Base-by-base conservation (phyloP, 2,888 invertebrate species). In the Cerastoderma edule region DNA sequence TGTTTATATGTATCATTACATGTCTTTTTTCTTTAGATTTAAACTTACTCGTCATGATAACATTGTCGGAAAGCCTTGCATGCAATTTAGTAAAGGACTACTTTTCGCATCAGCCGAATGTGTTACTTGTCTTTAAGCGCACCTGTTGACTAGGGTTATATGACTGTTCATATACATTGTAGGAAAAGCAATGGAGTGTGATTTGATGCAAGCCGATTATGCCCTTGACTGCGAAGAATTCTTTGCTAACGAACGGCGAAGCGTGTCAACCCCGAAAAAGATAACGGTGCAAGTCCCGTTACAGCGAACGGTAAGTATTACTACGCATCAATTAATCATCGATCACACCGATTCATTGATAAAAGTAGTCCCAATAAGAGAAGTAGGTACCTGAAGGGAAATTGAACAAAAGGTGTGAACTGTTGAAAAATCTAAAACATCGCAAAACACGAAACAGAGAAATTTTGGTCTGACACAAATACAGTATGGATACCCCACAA, bases 251-350 rank as follows among this genome's bases (percentile, higher is more conserved):
- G 80, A 80, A 46, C 48, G 57, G 44, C 71, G 66, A 56, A 57
- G 24, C 27, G 32, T 76, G 71, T 48, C 71, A 68, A 68, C 24
- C 32, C 53, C 53, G 44, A 80, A 67, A 56, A 74, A 65, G 46
- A 30, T 66, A 28, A 46, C 64, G 22, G 53, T 60, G 6, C 71
- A 66, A 3, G 22, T 80, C 28, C 73, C 71, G 54, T 46, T 74
- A 27, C 65, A 54, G n/a, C 76, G 76, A 74, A 74, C 80, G 66
- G 80, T 80, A 72, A 65, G 56, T 76, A 80, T 74, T 64, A 32
- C 32, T 68, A 30, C 60, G 50, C 60, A 8, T 24, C 35, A 2
- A 24, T 1, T 24, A 8, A 10, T 39, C 16, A 39, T 10, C 8
- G 8, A 39, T 16, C 8, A 16, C 16, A 2, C 1, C 1, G 50